A percentile compares a stretch with the other conserved stretches of the same genome.
These are phyloP conservation scores for Triplophysa dalaica DNA, from an alignment of 2,113 vertebrate genomes.

Conservation along the genomic window DNA sequence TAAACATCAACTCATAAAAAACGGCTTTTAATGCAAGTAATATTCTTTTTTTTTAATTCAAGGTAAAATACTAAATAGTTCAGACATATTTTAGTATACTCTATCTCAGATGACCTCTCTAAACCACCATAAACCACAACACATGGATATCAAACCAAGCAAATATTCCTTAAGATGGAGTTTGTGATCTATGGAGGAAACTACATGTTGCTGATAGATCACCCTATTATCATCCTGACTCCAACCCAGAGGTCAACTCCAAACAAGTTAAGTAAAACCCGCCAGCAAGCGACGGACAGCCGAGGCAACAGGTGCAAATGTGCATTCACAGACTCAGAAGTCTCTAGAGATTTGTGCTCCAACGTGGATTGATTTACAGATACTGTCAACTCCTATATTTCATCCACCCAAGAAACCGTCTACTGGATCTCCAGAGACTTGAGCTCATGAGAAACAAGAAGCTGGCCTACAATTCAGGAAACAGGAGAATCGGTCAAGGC, in stretches of 20 bases:
- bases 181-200: too few species aligned
- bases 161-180: too few species aligned
- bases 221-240: neutral
- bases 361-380: constrained; percentile 20
- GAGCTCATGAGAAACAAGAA: constrained; percentile 6
- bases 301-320: neutral
- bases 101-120: too few species aligned
- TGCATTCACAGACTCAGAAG: neutral
- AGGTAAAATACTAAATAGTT: too few species aligned
- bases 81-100: too few species aligned
- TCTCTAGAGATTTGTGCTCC: constrained; percentile 24
- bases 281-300: neutral
- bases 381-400: constrained; percentile 34
- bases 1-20: too few species aligned
- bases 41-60: too few species aligned
- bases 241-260: neutral
- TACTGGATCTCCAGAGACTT: constrained; percentile 5
- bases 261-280: neutral
- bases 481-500: constrained; percentile 5
- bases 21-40: too few species aligned
- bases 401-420: constrained; percentile 14
- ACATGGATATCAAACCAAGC: too few species aligned
- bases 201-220: too few species aligned
- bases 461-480: neutral
- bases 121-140: too few species aligned